Evolutionary conservation across 2,113 vertebrate species (phyloP).

Genomic region (Tinamus guttatus): DNA sequence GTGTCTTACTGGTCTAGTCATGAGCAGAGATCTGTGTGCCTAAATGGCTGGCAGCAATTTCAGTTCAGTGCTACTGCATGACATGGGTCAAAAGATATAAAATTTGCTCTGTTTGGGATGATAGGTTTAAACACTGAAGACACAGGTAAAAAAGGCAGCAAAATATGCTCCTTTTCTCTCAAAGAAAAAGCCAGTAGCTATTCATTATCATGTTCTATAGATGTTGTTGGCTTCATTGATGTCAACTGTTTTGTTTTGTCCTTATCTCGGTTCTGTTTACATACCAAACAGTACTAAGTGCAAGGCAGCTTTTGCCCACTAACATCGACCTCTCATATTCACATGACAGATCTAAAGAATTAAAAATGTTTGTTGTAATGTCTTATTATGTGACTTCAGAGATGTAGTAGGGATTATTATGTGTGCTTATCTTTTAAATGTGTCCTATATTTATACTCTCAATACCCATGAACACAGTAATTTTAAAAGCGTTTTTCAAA

Average conservation of each 20-base stretch:
- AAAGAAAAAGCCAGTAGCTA: background rate
- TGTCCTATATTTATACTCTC: background rate
- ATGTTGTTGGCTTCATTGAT: background rate
- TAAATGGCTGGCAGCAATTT: background rate
- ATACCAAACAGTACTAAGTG: slow-evolving; percentile 35
- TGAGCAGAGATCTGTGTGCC: background rate
- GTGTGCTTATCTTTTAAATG: background rate
- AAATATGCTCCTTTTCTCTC: background rate
- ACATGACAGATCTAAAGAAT: slow-evolving; percentile 8
- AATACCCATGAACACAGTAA: background rate
- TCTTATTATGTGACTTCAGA: background rate
- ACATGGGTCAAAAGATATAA: background rate
- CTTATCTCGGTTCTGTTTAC: slow-evolving; percentile 64
- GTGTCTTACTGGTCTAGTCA: background rate
- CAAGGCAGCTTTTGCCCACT: slow-evolving; percentile 24
- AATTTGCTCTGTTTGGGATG: background rate
- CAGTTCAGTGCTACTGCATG: background rate
- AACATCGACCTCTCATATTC: slow-evolving; percentile 18
- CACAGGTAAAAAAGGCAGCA: background rate
- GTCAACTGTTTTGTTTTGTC: slow-evolving; percentile 50
- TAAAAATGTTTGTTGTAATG: background rate
- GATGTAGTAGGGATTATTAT: background rate
- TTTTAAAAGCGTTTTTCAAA: background rate
- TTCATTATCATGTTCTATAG: slow-evolving; percentile 16
- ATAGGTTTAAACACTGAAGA: background rate